Base-by-base conservation (phyloP, 2,113 vertebrate species). In the Speoplatyrhinus poulsoni region DNA sequence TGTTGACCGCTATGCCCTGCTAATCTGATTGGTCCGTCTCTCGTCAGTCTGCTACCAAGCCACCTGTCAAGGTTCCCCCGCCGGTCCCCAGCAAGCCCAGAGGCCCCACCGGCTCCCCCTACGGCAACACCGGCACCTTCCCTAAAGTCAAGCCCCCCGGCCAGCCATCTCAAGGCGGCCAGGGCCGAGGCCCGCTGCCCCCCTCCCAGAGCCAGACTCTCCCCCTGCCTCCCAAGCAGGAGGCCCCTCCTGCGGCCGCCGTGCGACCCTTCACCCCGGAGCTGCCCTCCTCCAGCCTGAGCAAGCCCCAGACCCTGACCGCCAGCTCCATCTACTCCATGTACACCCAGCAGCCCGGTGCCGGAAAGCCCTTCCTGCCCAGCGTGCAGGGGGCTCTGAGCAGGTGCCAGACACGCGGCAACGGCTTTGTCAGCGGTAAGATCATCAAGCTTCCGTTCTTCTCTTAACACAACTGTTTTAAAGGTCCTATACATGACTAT, bases 261-360 rank as follows among this genome's bases (percentile, higher is more conserved):
- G 95, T 99, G 26, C 93, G 96, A 52, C 98, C 98, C 53, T 98
- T 98, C 79, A 98, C 96, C 0, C 96, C 97, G 0, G 97, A 99
- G 80, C 87, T 88, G 41, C 94, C 94, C 0, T 91, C 93, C 0
- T 89, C 85, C 16, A 91, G 83, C 0, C 84, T 98, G 77, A 90
- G 86, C 47, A 98, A 98, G 67, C 97, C 98, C 4, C 94, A 95
- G 72, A 97, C 92, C 0, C 87, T 96, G 77, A 94, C 95, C 0
- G 81, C 95, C 36, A 98, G 96, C 87, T 99, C 96, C 19, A 99
- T 99, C 79, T 99, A 99, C 69, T 95, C 95, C 82, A 98, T 99
- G 96, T 99, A 99, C 69, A 98, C 97, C 0, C 94, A 98, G 67
- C 96, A 95, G 65, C 82, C 92, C 58, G 93, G 91, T 0, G 85